Percentiles rank a stretch among this genome's conserved stretches.
Conservation (phyloP, 1,140 invertebrate genomes). For the Drosophila sechellia region DNA sequence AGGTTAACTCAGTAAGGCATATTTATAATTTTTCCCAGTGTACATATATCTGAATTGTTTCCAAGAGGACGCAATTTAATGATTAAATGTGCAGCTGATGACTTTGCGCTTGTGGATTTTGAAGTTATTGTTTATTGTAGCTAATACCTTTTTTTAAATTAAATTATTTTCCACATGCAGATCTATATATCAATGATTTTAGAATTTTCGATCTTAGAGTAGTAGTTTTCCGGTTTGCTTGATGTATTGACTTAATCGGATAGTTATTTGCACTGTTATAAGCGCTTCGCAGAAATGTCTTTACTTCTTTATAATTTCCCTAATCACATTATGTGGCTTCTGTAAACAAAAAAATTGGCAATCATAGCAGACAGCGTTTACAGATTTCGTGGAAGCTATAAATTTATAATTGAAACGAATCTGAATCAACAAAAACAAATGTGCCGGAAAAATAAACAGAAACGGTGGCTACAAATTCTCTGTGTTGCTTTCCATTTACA, state of each 20-base stretch:
- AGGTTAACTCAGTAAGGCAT: too few relatives aligned
- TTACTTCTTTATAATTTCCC: neutral
- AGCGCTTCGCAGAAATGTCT: too few relatives aligned
- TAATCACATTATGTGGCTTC: neutral
- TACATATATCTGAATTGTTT: neutral
- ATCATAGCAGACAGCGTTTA: slow-evolving; percentile 3
- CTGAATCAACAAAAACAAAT: slow-evolving; percentile 31
- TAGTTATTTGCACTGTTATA: too few relatives aligned
- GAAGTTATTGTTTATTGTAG: neutral
- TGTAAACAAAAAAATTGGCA: neutral
- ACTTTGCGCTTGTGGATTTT: neutral
- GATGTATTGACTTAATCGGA: neutral
- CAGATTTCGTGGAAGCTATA: slow-evolving; percentile 3
- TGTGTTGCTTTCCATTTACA: slow-evolving; percentile 24
- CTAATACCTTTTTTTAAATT: too few relatives aligned
- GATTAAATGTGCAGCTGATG: neutral
- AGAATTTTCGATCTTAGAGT: neutral
- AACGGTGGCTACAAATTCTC: neutral
- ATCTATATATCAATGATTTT: neutral
- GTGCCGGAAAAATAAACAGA: slow-evolving; percentile 14
- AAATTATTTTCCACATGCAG: neutral
- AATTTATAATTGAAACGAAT: slow-evolving; percentile 42
- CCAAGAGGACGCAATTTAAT: neutral
- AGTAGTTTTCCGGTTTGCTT: neutral
- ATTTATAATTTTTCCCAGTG: neutral